A percentile compares a stretch with the other conserved stretches of the same genome.
Evolutionary conservation across 2,888 invertebrate species (phyloP).

Genomic region (Teleogryllus oceanicus): DNA sequence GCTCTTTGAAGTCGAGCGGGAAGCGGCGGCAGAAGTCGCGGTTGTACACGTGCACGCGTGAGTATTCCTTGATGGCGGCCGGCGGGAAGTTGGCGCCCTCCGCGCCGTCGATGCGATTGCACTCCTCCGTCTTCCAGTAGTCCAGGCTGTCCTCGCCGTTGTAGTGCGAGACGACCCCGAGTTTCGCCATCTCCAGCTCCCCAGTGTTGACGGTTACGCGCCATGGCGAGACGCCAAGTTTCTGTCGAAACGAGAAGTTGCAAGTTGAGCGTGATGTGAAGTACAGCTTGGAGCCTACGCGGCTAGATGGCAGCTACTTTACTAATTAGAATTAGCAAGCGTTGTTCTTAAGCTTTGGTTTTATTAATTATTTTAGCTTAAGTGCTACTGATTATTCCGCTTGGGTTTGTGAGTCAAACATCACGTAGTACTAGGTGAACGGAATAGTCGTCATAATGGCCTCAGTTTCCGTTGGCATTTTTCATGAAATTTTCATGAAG

Average conservation of each 20-base stretch:
- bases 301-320: too few relatives aligned
- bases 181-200: constrained; percentile 55
- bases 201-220: constrained; percentile 69
- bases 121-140: constrained; percentile 65
- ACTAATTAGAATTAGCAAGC: too few relatives aligned
- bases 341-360: too few relatives aligned
- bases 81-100: constrained; percentile 74
- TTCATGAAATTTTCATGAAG: too few relatives aligned
- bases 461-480: too few relatives aligned
- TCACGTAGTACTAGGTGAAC: too few relatives aligned
- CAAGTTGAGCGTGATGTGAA: too few relatives aligned
- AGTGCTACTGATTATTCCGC: too few relatives aligned
- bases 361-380: too few relatives aligned
- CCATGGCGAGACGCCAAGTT: constrained; percentile 63
- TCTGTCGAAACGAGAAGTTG: constrained; percentile 48
- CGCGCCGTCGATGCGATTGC: constrained; percentile 67
- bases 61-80: constrained; percentile 47
- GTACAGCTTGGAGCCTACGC: too few relatives aligned
- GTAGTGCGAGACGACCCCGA: constrained; percentile 62
- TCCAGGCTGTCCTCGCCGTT: constrained; percentile 57
- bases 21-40: constrained; percentile 68
- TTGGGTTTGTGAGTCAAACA: too few relatives aligned
- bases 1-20: constrained; percentile 60
- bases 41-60: constrained; percentile 57
- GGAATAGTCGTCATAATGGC: too few relatives aligned